These are phyloP conservation scores for Ectemnius cavifrons DNA, from an alignment of 2,888 invertebrate species.

Conservation along the genomic window DNA sequence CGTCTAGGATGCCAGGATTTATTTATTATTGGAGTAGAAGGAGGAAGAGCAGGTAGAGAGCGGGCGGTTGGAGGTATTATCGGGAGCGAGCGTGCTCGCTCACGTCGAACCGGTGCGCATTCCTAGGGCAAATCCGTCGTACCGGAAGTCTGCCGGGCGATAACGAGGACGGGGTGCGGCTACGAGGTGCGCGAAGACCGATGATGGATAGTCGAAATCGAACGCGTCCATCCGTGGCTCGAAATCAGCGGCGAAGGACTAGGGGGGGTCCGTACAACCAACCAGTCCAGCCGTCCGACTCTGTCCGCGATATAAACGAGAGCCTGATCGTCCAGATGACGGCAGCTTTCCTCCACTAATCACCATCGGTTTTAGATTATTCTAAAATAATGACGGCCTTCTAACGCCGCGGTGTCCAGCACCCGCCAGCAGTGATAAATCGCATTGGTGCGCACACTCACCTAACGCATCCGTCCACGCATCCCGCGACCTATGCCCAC, in stretches of 20 bases:
- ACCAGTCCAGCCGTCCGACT: not conserved
- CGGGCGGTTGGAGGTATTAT: no score
- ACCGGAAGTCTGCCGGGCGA: not conserved
- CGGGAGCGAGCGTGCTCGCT: no score
- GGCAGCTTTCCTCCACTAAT: constrained; percentile 72
- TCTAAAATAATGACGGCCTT: constrained; percentile 76
- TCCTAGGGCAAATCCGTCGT: not conserved
- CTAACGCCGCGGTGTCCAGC: constrained; percentile 49
- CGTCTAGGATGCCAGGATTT: no score
- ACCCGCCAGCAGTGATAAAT: constrained; percentile 66
- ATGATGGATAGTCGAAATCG: constrained; percentile 72
- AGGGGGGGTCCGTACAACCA: constrained; percentile 25
- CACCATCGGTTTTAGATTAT: constrained; percentile 78
- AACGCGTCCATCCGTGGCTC: constrained; percentile 51
- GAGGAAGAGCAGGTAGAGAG: no score
- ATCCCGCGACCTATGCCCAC: constrained; percentile 53
- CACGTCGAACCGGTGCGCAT: no score
- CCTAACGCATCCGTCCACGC: constrained; percentile 43
- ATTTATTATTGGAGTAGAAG: no score
- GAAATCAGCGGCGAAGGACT: constrained; percentile 26
- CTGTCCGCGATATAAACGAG: constrained; percentile 63
- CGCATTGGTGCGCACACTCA: constrained; percentile 41
- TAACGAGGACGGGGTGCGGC: constrained; percentile 13
- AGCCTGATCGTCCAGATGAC: constrained; percentile 73
- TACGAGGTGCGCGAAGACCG: constrained; percentile 34